A percentile compares a stretch with the other conserved stretches of the same genome.
Evolutionary conservation across 2,888 invertebrate species (phyloP).

Genomic region (Catocala fraxini): DNA sequence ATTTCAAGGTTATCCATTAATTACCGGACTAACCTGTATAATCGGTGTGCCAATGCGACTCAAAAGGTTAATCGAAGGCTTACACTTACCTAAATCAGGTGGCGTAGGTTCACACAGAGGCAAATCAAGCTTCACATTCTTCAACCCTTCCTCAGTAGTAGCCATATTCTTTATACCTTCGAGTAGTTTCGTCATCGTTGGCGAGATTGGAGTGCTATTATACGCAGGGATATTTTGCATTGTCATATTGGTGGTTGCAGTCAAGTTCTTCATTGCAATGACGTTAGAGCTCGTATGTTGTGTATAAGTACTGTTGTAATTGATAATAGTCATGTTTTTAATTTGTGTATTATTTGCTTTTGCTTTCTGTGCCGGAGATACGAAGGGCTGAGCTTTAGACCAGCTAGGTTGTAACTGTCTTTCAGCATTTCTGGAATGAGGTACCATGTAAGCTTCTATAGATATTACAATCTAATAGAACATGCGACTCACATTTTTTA

Average conservation of each 20-base stretch:
- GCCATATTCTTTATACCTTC: slow-evolving; percentile 67
- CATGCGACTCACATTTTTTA: no score
- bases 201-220: slow-evolving; percentile 51
- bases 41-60: no score
- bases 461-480: background rate
- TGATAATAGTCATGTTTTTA: slow-evolving; percentile 40
- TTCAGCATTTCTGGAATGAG: slow-evolving; percentile 66
- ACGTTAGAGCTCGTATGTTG: slow-evolving; percentile 2
- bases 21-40: no score
- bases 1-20: no score
- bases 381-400: slow-evolving; percentile 57
- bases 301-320: slow-evolving; percentile 8
- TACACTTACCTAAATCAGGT: slow-evolving; percentile 87
- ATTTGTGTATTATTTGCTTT: slow-evolving; percentile 26
- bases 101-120: slow-evolving; percentile 88
- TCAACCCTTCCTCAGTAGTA: slow-evolving; percentile 65
- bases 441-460: slow-evolving; percentile 1
- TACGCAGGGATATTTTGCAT: slow-evolving; percentile 2
- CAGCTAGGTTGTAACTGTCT: slow-evolving; percentile 54
- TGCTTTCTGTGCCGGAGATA: slow-evolving; percentile 40
- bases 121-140: slow-evolving; percentile 63
- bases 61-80: no score
- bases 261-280: slow-evolving; percentile 27
- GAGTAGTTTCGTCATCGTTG: slow-evolving; percentile 68
- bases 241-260: slow-evolving; percentile 49